Evolutionary conservation across 2,113 vertebrate species (phyloP).

Genomic region (Protobothrops mucrosquamatus): DNA sequence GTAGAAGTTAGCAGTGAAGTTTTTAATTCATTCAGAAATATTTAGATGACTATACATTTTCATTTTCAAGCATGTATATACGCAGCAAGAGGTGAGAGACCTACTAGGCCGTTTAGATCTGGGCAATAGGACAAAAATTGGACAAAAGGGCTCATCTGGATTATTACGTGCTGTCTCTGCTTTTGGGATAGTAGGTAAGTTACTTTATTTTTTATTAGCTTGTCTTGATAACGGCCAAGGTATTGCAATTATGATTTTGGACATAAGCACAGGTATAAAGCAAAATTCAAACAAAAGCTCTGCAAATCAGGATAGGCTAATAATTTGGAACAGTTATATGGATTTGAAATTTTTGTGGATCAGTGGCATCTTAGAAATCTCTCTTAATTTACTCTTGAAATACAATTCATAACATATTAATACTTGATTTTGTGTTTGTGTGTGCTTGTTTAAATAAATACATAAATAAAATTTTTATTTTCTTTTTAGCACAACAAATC

Average conservation of each 20-base stretch:
- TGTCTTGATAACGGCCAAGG: constrained; percentile 42
- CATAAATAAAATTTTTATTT: not conserved
- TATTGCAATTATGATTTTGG: not conserved
- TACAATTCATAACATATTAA: not conserved
- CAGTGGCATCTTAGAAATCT: not conserved
- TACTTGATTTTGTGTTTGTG: not conserved
- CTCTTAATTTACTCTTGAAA: not conserved
- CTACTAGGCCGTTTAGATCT: constrained; percentile 91
- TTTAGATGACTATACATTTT: constrained; percentile 21
- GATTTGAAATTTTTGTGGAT: not conserved
- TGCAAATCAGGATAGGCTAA: not conserved
- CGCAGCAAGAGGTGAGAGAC: constrained; percentile 88
- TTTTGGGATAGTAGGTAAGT: constrained; percentile 91
- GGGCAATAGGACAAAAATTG: constrained; percentile 92
- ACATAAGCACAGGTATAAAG: not conserved
- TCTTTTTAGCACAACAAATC: not conserved
- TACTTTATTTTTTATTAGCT: not conserved
- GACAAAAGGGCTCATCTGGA: constrained; percentile 90
- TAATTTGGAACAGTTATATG: not conserved
- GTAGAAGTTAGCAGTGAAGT: not conserved
- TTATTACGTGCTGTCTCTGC: constrained; percentile 87
- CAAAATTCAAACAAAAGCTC: not conserved
- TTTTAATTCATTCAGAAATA: not conserved
- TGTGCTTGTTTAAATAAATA: not conserved
- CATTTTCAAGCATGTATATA: constrained; percentile 87